These are phyloP conservation scores for Danio jaintianensis DNA, from an alignment of 2,797 vertebrate genomes.

Conservation along the genomic window DNA sequence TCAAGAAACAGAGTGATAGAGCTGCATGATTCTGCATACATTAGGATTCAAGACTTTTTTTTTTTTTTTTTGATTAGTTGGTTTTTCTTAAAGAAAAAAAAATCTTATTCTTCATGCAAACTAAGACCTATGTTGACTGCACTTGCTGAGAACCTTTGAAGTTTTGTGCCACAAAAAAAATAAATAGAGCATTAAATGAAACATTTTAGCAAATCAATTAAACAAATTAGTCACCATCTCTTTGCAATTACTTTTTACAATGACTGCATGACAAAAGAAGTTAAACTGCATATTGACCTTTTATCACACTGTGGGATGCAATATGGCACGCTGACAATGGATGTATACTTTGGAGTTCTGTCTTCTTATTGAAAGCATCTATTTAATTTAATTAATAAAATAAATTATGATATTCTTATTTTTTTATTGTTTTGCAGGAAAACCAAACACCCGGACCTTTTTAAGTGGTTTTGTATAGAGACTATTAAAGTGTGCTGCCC, in stretches of 20 bases:
- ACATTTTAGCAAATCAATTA: not conserved
- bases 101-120: too few relatives aligned
- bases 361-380: not conserved
- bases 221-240: not conserved
- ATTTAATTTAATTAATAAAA: not conserved
- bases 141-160: too few relatives aligned
- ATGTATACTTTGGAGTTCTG: not conserved
- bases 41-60: too few relatives aligned
- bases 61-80: too few relatives aligned
- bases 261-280: not conserved
- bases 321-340: not conserved
- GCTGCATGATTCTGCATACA: too few relatives aligned
- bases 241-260: not conserved
- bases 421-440: conserved; percentile 78
- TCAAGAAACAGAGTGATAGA: too few relatives aligned
- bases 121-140: too few relatives aligned
- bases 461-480: conserved; percentile 95
- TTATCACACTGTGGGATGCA: not conserved
- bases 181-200: too few relatives aligned
- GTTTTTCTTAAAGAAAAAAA: too few relatives aligned
- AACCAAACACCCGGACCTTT: conserved; percentile 88
- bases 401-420: conserved; percentile 9
- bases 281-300: not conserved
- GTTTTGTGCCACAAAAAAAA: too few relatives aligned
- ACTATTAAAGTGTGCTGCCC: conserved; percentile 89